Evolutionary conservation across 2,113 vertebrate genomes (phyloP).

Genomic region (Chaetorhynchus papuensis): DNA sequence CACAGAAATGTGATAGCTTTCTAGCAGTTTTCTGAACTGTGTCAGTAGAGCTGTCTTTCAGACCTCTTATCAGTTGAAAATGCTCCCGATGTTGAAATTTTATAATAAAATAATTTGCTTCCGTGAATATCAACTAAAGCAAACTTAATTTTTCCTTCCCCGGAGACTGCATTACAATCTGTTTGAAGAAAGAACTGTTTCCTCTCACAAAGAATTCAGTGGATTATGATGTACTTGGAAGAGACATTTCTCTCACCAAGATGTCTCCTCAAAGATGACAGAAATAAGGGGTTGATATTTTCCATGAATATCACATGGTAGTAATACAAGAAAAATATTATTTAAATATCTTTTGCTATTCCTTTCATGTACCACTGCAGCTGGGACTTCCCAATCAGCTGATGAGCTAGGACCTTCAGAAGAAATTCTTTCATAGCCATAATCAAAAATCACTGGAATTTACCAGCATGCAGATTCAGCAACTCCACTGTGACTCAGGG

Average conservation of each 20-base stretch:
- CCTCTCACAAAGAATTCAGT: neutral
- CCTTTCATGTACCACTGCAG: neutral
- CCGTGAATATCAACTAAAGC: neutral
- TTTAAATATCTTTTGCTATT: neutral
- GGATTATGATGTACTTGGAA: neutral
- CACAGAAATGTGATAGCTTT: neutral
- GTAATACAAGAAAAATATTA: neutral
- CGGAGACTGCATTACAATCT: neutral
- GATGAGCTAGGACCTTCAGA: slow-evolving; percentile 9
- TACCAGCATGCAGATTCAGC: slow-evolving; percentile 32
- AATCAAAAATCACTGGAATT: slow-evolving; percentile 33
- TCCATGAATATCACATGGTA: neutral
- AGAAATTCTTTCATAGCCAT: slow-evolving; percentile 27
- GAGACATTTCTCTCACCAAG: neutral
- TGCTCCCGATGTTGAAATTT: neutral
- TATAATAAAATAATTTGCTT: neutral
- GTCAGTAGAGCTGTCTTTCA: neutral
- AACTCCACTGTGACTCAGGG: slow-evolving; percentile 11
- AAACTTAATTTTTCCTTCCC: neutral
- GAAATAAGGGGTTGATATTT: neutral
- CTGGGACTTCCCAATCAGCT: slow-evolving; percentile 21
- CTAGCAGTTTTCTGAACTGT: neutral
- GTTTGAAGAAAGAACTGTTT: neutral
- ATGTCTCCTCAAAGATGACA: neutral
- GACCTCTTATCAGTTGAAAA: neutral